Percentiles rank a stretch among this genome's conserved stretches.
Conservation (phyloP, 2,113 vertebrate genomes). For the Cinclus cinclus region DNA sequence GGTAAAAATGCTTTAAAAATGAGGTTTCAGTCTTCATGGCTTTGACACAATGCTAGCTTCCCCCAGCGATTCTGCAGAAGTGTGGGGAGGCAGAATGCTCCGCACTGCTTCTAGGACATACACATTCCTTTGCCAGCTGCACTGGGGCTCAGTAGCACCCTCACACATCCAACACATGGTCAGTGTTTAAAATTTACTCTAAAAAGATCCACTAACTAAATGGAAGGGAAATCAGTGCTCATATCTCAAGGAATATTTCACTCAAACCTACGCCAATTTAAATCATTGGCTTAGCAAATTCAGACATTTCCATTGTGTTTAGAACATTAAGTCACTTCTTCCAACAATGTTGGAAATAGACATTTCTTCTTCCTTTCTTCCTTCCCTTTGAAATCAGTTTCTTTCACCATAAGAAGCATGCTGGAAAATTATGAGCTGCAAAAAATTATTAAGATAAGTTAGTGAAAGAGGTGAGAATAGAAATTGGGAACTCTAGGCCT, state of each 20-base stretch:
- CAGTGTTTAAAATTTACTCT: not conserved
- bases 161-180: not conserved
- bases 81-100: not conserved
- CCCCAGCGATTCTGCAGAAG: not conserved
- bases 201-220: not conserved
- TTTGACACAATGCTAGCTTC: not conserved
- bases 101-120: not conserved
- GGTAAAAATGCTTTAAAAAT: not conserved
- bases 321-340: not conserved
- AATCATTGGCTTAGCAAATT: not conserved
- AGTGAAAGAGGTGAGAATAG: not conserved
- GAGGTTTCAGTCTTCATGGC: not conserved
- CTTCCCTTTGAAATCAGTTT: not conserved
- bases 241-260: not conserved
- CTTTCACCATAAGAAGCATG: not conserved
- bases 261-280: not conserved
- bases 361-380: not conserved
- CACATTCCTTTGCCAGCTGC: not conserved
- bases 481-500: not conserved
- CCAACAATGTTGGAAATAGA: not conserved
- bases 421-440: not conserved
- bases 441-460: conserved; percentile 26
- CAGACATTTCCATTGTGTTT: not conserved
- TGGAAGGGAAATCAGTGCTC: not conserved
- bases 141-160: not conserved